phyloP scores from a whole-genome alignment of 2,888 invertebrate species.

The Chouioia cunea region DNA sequence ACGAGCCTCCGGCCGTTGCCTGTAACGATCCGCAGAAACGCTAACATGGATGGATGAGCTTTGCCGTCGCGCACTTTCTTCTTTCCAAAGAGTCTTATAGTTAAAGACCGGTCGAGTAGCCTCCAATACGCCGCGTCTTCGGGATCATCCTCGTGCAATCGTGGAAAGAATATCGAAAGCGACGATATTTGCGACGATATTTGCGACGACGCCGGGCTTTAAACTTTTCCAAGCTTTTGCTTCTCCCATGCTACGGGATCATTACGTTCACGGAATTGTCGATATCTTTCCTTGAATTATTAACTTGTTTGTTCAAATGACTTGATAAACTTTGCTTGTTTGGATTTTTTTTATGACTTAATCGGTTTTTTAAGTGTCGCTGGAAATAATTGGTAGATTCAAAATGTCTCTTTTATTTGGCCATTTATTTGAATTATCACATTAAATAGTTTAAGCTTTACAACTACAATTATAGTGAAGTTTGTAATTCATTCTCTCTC shows the following conservation, averaged over 20 bases:
- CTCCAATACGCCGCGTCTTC: constrained; percentile 6
- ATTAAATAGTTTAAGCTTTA: no score
- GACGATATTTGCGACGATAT: neutral
- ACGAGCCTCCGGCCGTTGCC: constrained; percentile 1
- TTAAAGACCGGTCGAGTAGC: constrained; percentile 5
- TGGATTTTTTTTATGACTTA: no score
- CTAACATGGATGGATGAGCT: constrained; percentile 37
- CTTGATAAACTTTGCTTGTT: no score
- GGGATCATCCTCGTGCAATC: constrained; percentile 10
- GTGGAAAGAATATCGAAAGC: constrained; percentile 13
- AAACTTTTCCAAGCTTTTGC: neutral
- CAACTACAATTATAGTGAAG: no score
- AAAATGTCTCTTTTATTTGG: no score
- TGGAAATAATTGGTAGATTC: no score
- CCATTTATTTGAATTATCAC: no score
- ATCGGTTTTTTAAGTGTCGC: no score
- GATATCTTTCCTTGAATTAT: no score
- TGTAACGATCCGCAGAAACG: constrained; percentile 31
- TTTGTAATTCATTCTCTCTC: no score
- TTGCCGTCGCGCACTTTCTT: neutral
- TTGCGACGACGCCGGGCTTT: no score
- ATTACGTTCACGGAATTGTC: neutral
- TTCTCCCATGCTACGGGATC: neutral
- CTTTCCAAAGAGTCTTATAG: constrained; percentile 11
- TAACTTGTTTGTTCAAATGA: no score